phyloP scores from a whole-genome alignment of 1,140 invertebrate genomes.

The Cotesia typhae region DNA sequence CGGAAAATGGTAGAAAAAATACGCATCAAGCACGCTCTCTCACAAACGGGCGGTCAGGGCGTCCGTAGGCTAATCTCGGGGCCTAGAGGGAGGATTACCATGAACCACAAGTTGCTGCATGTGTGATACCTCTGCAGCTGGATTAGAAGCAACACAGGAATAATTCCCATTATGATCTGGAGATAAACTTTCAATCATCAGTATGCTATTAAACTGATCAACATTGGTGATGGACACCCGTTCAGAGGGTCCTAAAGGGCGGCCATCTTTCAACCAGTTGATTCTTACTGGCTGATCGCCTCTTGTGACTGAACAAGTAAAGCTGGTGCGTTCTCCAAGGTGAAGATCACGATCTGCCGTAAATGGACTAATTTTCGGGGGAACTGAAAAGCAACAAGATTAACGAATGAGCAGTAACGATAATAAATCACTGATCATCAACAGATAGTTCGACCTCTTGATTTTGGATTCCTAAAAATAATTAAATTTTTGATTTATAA shows the following conservation, averaged over 20 bases:
- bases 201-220: conserved; percentile 80
- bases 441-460: neutral
- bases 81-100: conserved; percentile 73
- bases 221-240: conserved; percentile 75
- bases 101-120: conserved; percentile 81
- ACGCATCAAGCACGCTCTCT: conserved; percentile 43
- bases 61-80: conserved; percentile 46
- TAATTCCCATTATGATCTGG: conserved; percentile 82
- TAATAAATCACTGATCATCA: neutral
- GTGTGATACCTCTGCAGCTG: conserved; percentile 76
- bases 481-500: neutral
- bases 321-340: conserved; percentile 78
- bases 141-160: conserved; percentile 77
- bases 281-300: conserved; percentile 81
- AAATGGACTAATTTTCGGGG: conserved; percentile 82
- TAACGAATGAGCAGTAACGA: conserved; percentile 43
- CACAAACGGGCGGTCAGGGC: conserved; percentile 58
- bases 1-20: conserved; percentile 20
- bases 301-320: conserved; percentile 81
- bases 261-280: conserved; percentile 80
- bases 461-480: neutral
- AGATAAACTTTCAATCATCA: conserved; percentile 80
- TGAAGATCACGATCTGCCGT: conserved; percentile 76
- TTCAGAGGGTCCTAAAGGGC: conserved; percentile 71
- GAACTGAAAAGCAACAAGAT: conserved; percentile 72